Percentiles rank a stretch among this genome's conserved stretches.
Evolutionary conservation across 2,888 invertebrate genomes (phyloP).

Genomic region (Plebejus melissa): DNA sequence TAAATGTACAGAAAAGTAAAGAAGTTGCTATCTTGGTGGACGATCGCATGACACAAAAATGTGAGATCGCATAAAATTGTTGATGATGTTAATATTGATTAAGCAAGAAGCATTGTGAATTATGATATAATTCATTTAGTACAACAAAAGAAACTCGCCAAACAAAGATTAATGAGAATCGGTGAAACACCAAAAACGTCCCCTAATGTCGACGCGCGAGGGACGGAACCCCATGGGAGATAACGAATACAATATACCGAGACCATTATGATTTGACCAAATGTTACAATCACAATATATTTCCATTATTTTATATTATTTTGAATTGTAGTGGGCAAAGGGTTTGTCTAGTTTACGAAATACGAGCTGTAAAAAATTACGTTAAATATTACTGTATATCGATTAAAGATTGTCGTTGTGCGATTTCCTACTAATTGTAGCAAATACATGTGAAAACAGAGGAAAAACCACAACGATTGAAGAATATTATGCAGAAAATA

Average conservation of each 20-base stretch:
- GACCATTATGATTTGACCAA: constrained; percentile 7
- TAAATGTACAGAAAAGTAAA: too few relatives aligned
- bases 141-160: neutral
- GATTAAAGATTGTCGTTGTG: too few relatives aligned
- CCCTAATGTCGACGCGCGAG: neutral
- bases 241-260: neutral
- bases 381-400: too few relatives aligned
- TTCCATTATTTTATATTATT: neutral
- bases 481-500: neutral
- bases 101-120: neutral
- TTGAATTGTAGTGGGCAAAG: neutral
- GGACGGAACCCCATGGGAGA: neutral
- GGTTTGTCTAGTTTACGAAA: neutral
- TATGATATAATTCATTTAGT: neutral
- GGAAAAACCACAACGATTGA: neutral
- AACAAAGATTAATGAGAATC: neutral
- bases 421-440: too few relatives aligned
- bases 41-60: neutral
- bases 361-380: too few relatives aligned
- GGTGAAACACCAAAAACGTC: neutral
- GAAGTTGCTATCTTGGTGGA: too few relatives aligned
- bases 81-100: neutral
- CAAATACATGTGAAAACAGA: neutral
- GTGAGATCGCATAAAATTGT: neutral
- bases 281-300: neutral